phyloP scores from a whole-genome alignment of 2,888 invertebrate species.

The Ormyrus thymus region DNA sequence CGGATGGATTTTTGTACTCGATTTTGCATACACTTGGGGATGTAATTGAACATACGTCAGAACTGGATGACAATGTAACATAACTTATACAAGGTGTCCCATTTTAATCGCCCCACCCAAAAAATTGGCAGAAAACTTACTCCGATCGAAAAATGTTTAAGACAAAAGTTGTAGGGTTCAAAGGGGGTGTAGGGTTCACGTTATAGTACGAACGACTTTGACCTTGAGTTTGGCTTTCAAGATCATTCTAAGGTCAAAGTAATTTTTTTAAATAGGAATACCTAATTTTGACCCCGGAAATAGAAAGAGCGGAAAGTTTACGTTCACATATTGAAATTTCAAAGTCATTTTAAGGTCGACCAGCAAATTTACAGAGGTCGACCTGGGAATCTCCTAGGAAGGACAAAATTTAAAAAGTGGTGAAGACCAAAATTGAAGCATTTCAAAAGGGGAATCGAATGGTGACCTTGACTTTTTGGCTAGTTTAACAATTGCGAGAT shows the following conservation, averaged over 20 bases:
- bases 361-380: background rate
- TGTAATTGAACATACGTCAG: too few species aligned
- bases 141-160: too few species aligned
- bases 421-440: background rate
- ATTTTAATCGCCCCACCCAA: too few species aligned
- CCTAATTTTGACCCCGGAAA: background rate
- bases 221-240: background rate
- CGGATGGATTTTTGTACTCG: too few species aligned
- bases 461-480: background rate
- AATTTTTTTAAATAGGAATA: background rate
- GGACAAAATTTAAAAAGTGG: background rate
- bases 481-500: conserved; percentile 1
- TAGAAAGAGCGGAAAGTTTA: background rate
- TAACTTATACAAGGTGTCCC: too few species aligned
- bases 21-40: too few species aligned
- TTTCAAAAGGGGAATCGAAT: background rate
- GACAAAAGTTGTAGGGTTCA: background rate
- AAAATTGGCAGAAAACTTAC: too few species aligned
- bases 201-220: background rate
- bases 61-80: too few species aligned
- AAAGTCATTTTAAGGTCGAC: background rate
- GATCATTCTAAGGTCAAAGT: background rate
- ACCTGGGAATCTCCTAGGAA: background rate
- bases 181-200: background rate
- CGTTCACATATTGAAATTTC: background rate